Conservation (phyloP, 2,113 vertebrate species). For the Lophura nycthemera region DNA sequence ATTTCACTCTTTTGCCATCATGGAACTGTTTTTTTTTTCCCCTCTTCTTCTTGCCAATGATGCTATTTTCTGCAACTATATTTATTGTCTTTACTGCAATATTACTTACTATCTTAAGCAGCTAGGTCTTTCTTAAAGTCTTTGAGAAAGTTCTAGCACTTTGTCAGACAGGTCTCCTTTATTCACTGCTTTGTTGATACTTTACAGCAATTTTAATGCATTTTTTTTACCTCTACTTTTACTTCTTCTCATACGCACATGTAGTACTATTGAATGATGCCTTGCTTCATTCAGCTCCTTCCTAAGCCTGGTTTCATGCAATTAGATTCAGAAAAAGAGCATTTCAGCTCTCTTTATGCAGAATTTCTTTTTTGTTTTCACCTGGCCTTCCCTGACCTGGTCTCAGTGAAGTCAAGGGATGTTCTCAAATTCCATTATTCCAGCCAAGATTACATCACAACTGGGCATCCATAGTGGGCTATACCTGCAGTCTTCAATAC, state of each 20-base stretch:
- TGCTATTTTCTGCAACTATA: background rate
- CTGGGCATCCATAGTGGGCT: constrained; percentile 5
- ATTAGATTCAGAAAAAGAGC: constrained; percentile 57
- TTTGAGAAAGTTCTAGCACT: background rate
- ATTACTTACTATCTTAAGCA: background rate
- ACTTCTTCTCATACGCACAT: background rate
- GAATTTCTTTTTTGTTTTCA: constrained; percentile 48
- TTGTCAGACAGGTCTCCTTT: background rate
- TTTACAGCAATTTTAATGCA: constrained; percentile 1
- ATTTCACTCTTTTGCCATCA: background rate
- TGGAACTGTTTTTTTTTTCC: background rate
- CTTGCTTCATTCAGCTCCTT: background rate
- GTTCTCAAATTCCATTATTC: constrained; percentile 46
- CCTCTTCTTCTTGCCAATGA: background rate
- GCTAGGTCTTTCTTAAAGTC: background rate
- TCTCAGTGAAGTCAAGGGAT: constrained; percentile 28
- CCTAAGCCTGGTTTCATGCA: constrained; percentile 41
- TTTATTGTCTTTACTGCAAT: background rate
- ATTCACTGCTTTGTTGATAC: background rate
- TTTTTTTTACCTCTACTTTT: constrained; percentile 23
- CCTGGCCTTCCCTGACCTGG: constrained; percentile 41
- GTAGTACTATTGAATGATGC: constrained; percentile 36
- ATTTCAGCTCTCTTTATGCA: constrained; percentile 39
- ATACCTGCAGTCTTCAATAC: constrained; percentile 5
- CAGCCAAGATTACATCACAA: constrained; percentile 22